These are phyloP conservation scores for Lophius piscatorius DNA, from an alignment of 2,113 vertebrate genomes.

Conservation along the genomic window DNA sequence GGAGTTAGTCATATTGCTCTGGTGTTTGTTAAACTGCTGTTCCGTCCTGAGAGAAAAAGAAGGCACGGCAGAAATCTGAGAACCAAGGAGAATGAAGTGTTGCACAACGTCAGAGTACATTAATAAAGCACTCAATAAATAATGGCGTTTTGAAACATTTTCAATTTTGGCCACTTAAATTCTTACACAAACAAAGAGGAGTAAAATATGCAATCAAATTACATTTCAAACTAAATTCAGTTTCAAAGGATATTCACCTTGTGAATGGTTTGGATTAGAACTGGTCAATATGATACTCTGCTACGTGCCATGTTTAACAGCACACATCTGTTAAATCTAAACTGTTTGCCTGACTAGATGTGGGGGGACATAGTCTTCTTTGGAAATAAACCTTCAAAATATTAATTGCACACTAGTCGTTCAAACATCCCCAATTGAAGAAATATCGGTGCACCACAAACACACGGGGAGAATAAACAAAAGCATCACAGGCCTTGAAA, in stretches of 20 bases:
- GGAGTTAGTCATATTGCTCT: constrained; percentile 82
- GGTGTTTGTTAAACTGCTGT: constrained; percentile 86
- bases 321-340: neutral
- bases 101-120: too few relatives aligned
- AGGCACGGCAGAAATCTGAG: constrained; percentile 9
- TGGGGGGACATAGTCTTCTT: constrained; percentile 3
- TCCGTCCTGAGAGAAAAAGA: constrained; percentile 82
- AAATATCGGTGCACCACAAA: constrained; percentile 8
- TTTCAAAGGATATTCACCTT: too few relatives aligned
- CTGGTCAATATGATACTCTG: constrained; percentile 4
- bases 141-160: neutral
- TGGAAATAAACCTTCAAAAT: constrained; percentile 5
- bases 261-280: neutral
- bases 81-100: neutral
- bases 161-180: too few relatives aligned
- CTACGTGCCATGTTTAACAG: constrained; percentile 1
- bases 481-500: constrained; percentile 18
- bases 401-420: constrained; percentile 16
- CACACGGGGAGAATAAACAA: too few relatives aligned
- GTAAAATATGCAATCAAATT: neutral
- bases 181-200: too few relatives aligned
- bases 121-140: neutral
- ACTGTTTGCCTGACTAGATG: constrained; percentile 17
- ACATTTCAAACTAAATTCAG: too few relatives aligned
- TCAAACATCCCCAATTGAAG: constrained; percentile 17